phyloP scores from a whole-genome alignment of 2,888 invertebrate genomes.

The Octodonta nipae region DNA sequence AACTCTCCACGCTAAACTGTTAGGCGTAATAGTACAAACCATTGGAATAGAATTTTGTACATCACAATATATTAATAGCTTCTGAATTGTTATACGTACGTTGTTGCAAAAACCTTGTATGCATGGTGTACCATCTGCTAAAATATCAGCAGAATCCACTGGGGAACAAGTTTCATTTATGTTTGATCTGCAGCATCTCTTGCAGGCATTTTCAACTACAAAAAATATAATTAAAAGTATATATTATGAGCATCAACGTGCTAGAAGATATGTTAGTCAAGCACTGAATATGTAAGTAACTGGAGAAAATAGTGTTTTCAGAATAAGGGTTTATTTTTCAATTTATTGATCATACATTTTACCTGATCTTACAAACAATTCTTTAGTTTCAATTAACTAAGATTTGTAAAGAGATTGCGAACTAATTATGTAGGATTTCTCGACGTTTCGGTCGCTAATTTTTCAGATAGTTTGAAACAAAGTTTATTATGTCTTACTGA shows the following conservation, averaged over 20 bases:
- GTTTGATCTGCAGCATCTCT: conserved; percentile 82
- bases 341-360: not conserved
- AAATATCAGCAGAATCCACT: conserved; percentile 73
- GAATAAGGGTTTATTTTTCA: not conserved
- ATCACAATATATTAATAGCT: too few species aligned
- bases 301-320: not conserved
- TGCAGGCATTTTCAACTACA: conserved; percentile 84
- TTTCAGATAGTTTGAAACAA: too few species aligned
- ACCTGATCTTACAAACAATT: not conserved
- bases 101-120: conserved; percentile 94
- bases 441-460: too few species aligned
- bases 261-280: not conserved
- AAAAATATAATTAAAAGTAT: conserved; percentile 15
- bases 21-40: too few species aligned
- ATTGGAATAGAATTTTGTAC: too few species aligned
- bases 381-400: too few species aligned
- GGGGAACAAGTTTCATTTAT: conserved; percentile 86
- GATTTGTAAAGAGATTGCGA: too few species aligned
- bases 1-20: too few species aligned
- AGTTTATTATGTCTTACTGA: too few species aligned
- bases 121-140: conserved; percentile 89
- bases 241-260: too few species aligned
- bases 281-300: not conserved
- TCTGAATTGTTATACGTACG: conserved; percentile 41
- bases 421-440: too few species aligned